phyloP scores from a whole-genome alignment of 1,140 invertebrate species.

The Zaprionus nigranus region DNA sequence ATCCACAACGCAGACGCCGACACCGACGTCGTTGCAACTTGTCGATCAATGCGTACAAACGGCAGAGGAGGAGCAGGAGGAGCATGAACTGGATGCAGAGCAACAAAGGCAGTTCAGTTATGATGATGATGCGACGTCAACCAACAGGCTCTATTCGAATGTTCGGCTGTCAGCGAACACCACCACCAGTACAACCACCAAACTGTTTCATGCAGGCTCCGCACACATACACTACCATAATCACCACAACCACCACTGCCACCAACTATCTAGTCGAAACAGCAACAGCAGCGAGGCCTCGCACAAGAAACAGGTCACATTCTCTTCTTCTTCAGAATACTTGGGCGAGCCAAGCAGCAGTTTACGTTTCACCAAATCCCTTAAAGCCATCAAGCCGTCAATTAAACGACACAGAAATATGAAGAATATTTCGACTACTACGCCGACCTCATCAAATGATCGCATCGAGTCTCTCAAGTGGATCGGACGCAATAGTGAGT shows the following conservation, averaged over 20 bases:
- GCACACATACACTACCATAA: slow-evolving; percentile 19
- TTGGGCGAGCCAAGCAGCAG: slow-evolving; percentile 29
- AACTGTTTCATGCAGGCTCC: slow-evolving; percentile 8
- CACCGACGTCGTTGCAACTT: slow-evolving; percentile 49
- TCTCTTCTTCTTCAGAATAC: slow-evolving; percentile 47
- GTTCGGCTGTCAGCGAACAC: background rate
- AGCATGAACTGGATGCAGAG: background rate
- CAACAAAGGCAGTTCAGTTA: background rate
- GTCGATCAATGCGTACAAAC: slow-evolving; percentile 67
- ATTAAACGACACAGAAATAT: slow-evolving; percentile 47
- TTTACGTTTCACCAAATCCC: slow-evolving; percentile 13
- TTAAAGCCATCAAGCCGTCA: slow-evolving; percentile 43
- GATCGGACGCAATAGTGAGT: slow-evolving; percentile 54
- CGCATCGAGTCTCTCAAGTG: slow-evolving; percentile 42
- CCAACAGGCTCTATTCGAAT: slow-evolving; percentile 9
- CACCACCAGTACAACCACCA: slow-evolving; percentile 18
- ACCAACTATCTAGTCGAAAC: slow-evolving; percentile 66
- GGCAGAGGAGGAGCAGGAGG: slow-evolving; percentile 13
- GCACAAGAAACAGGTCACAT: slow-evolving; percentile 59
- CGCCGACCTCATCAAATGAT: slow-evolving; percentile 41
- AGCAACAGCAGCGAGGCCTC: slow-evolving; percentile 58
- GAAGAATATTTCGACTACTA: slow-evolving; percentile 14
- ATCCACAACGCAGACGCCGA: slow-evolving; percentile 50
- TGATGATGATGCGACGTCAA: slow-evolving; percentile 35
- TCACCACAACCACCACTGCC: slow-evolving; percentile 50